phyloP scores from a whole-genome alignment of 1,140 invertebrate species.

The Mycetomoellerius zeteki region DNA sequence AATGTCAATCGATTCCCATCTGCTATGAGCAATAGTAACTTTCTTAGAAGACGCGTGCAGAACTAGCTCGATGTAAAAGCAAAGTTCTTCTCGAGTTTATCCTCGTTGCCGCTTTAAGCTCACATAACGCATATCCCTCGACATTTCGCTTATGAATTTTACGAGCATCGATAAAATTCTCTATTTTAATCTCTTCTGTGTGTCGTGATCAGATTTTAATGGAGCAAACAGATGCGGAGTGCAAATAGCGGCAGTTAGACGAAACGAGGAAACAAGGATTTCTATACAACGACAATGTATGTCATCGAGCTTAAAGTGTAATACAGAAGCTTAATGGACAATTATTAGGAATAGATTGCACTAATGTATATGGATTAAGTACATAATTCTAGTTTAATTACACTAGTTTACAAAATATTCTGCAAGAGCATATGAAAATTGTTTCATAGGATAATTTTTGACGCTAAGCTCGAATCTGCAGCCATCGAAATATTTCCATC shows the following conservation, averaged over 20 bases:
- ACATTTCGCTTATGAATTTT: constrained; percentile 30
- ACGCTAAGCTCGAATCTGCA: too few relatives aligned
- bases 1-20: constrained; percentile 47
- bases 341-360: not conserved
- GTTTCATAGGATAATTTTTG: too few relatives aligned
- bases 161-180: constrained; percentile 26
- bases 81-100: constrained; percentile 29
- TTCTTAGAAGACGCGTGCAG: not conserved
- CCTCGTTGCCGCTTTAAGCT: constrained; percentile 24
- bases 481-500: too few relatives aligned
- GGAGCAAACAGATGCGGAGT: not conserved
- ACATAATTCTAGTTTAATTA: not conserved
- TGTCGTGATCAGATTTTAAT: constrained; percentile 39
- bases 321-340: not conserved
- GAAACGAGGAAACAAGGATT: not conserved
- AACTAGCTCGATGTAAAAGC: not conserved
- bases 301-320: not conserved
- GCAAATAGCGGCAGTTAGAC: not conserved
- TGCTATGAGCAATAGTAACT: not conserved
- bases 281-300: not conserved
- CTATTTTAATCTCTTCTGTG: not conserved
- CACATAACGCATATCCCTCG: not conserved
- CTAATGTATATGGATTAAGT: not conserved
- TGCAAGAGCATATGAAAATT: too few relatives aligned
- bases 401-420: too few relatives aligned